These are phyloP conservation scores for Enteromius treurensis DNA, from an alignment of 2,797 vertebrate species.

Conservation along the genomic window DNA sequence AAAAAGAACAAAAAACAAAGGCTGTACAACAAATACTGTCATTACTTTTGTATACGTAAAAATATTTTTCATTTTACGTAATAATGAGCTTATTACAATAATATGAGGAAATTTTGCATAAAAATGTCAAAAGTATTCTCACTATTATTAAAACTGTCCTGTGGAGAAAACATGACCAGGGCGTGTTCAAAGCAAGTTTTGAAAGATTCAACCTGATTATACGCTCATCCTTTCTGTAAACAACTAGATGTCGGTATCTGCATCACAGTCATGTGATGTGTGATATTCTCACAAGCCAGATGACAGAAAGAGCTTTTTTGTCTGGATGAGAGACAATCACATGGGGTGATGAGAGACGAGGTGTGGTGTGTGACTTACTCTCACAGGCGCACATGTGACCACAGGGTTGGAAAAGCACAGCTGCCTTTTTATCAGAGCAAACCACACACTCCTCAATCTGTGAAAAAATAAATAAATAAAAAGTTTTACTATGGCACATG, in stretches of 20 bases:
- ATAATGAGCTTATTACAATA: not conserved
- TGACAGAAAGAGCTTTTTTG: not conserved
- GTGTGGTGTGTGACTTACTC: slow-evolving; percentile 84
- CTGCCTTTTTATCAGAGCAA: slow-evolving; percentile 98
- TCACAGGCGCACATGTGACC: slow-evolving; percentile 99
- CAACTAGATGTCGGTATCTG: slow-evolving; percentile 4
- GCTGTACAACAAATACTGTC: not conserved
- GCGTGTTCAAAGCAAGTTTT: not conserved
- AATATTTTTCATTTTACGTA: not conserved
- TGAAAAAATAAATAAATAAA: not conserved
- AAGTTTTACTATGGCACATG: not conserved
- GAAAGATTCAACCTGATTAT: not conserved
- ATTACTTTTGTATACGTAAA: not conserved
- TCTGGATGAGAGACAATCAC: slow-evolving; percentile 4
- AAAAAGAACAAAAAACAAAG: not conserved
- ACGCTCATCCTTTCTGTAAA: not conserved
- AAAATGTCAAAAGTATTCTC: not conserved
- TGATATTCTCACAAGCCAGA: slow-evolving; percentile 3
- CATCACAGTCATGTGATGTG: slow-evolving; percentile 28
- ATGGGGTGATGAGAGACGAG: not conserved
- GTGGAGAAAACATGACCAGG: not conserved
- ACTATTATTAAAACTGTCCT: not conserved
- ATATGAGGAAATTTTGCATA: not conserved
- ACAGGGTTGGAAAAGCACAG: slow-evolving; percentile 97
- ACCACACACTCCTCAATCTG: slow-evolving; percentile 99